These are phyloP conservation scores for Stegophylla sp. DNA, from an alignment of 2,888 invertebrate genomes.

Conservation along the genomic window DNA sequence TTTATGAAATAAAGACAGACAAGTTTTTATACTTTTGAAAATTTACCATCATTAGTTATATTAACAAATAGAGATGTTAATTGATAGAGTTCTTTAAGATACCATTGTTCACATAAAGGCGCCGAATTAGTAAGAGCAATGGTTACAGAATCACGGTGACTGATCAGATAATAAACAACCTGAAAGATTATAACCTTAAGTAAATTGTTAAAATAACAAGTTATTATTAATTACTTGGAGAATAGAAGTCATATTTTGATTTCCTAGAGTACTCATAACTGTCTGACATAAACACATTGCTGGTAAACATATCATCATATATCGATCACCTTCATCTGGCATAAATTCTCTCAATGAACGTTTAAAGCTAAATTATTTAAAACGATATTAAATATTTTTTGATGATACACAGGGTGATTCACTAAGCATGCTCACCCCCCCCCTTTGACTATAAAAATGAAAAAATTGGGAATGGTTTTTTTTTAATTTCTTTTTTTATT, in stretches of 20 bases:
- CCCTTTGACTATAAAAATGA: no score
- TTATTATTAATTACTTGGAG: constrained; percentile 69
- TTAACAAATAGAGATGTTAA: constrained; percentile 64
- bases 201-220: background rate
- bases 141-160: constrained; percentile 43
- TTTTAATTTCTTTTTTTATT: background rate
- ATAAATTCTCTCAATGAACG: constrained; percentile 66
- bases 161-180: constrained; percentile 53
- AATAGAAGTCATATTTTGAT: constrained; percentile 82
- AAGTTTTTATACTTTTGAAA: background rate
- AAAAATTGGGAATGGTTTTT: background rate
- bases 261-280: constrained; percentile 80
- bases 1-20: no score
- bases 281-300: constrained; percentile 82
- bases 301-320: constrained; percentile 83
- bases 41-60: constrained; percentile 69
- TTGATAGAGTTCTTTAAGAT: constrained; percentile 53
- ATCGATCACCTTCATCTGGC: constrained; percentile 74
- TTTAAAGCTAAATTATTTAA: constrained; percentile 37
- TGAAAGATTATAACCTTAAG: constrained; percentile 7
- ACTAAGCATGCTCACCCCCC: no score
- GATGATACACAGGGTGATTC: no score
- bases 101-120: constrained; percentile 56
- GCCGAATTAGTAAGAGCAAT: constrained; percentile 55
- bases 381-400: background rate